Evolutionary conservation across 2,797 vertebrate species (phyloP).

Genomic region (Moxostoma hubbsi): DNA sequence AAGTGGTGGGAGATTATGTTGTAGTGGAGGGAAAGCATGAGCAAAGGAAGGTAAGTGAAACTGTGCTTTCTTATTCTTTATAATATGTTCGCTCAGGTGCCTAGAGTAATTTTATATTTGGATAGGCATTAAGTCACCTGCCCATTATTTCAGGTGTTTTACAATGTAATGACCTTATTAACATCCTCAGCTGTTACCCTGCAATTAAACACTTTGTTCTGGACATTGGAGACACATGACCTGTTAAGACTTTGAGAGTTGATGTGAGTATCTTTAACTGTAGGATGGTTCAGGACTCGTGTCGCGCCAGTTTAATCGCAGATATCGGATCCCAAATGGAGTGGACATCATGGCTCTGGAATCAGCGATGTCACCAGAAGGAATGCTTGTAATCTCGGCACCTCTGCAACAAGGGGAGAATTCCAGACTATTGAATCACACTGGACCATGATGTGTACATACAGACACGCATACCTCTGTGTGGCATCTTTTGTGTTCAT

Average conservation of each 20-base stretch:
- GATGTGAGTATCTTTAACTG: neutral
- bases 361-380: constrained; percentile 78
- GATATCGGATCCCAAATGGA: constrained; percentile 79
- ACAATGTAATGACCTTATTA: neutral
- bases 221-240: neutral
- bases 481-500: neutral
- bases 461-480: neutral
- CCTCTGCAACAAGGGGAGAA: constrained; percentile 71
- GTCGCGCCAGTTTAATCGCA: constrained; percentile 78
- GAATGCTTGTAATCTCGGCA: constrained; percentile 77
- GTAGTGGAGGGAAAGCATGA: constrained; percentile 82
- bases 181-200: neutral
- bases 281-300: constrained; percentile 74
- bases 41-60: constrained; percentile 74
- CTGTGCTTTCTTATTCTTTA: neutral
- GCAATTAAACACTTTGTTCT: constrained; percentile 24
- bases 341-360: constrained; percentile 77
- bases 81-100: neutral
- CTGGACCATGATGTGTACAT: constrained; percentile 16
- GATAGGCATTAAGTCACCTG: neutral
- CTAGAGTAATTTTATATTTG: neutral
- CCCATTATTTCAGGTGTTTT: neutral
- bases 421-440: constrained; percentile 56
- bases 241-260: neutral
- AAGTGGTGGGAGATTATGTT: constrained; percentile 80